Base-by-base conservation (phyloP, 2,113 vertebrate genomes). In the Tympanuchus pallidicinctus region DNA sequence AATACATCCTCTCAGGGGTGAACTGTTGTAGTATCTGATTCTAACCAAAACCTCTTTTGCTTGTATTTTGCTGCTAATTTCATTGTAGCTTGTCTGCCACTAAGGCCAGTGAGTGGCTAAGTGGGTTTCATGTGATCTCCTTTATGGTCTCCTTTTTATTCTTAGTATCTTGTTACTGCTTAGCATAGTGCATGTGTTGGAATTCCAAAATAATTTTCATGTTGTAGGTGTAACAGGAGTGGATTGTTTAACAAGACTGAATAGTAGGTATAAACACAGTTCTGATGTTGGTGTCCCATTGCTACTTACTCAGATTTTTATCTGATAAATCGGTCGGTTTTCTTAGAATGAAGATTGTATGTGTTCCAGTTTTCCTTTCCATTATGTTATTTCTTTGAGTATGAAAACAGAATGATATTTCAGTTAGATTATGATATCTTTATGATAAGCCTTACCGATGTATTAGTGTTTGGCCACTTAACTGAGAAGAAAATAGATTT, bases 301-400 rank as follows among this genome's bases (percentile, higher is more conserved):
- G 36, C 32, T 40, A 80, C 96, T 97, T 96, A 97, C 96, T 76
- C 7, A 65, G 64, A 80, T 83, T 67, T 27, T 77, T 90, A 28
- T 93, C 95, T 83, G 95, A 94, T 65, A 76, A 83, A 92, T 71
- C 57, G 27, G 28, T 61, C 59, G 92, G 42, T 83, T 93, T 96
- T 90, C 91, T 94, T 16, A 92, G 89, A 70, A 71, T 32, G 57
- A 84, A 60, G 73, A 71, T 20, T 8, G 95, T 93, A 73, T n/a
- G 15, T 15, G 32, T 92, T 89, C 74, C 89, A n/a, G 50, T 86
- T 83, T 93, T 95, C 84, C 57, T 52, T 69, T 87, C 69, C 42
- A 92, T 95, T 20, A 40, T 77, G 27, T 82, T 83, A 40, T 94
- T 97, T 96, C 98, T 98, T 79, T 38, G 60, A 64, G 24, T 71